These are phyloP conservation scores for Neosalanx taihuensis DNA, from an alignment of 2,797 vertebrate genomes.

Conservation along the genomic window DNA sequence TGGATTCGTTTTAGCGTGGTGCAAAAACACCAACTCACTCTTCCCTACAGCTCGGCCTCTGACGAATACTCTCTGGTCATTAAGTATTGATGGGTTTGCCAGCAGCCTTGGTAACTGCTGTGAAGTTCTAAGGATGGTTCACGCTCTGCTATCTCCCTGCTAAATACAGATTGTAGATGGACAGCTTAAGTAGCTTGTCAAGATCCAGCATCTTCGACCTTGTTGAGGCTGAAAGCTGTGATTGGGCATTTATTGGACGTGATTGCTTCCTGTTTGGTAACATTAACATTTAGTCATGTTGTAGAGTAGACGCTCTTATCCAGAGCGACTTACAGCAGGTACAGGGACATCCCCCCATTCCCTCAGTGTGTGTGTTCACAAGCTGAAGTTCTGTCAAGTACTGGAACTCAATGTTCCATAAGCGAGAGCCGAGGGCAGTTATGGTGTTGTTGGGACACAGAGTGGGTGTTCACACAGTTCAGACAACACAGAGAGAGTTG, in stretches of 20 bases:
- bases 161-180: background rate
- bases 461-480: conserved; percentile 22
- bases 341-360: too few species aligned
- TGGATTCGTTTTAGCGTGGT: background rate
- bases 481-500: background rate
- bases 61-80: background rate
- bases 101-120: background rate
- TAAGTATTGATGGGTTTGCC: background rate
- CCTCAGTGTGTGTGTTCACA: too few species aligned
- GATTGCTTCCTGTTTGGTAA: too few species aligned
- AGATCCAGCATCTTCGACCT: too few species aligned
- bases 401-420: conserved; percentile 35
- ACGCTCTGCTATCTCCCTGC: background rate
- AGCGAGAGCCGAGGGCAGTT: conserved; percentile 37
- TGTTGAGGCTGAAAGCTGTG: too few species aligned
- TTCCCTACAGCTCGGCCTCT: background rate
- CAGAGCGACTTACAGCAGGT: too few species aligned
- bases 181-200: too few species aligned
- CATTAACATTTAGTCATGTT: too few species aligned
- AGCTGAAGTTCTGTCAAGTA: conserved; percentile 3
- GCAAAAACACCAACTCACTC: too few species aligned
- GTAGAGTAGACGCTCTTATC: too few species aligned
- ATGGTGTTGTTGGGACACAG: conserved; percentile 38
- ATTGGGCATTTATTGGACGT: too few species aligned
- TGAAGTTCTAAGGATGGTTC: background rate